Evolutionary conservation across 2,113 vertebrate species (phyloP).

Genomic region (Speoplatyrhinus poulsoni): DNA sequence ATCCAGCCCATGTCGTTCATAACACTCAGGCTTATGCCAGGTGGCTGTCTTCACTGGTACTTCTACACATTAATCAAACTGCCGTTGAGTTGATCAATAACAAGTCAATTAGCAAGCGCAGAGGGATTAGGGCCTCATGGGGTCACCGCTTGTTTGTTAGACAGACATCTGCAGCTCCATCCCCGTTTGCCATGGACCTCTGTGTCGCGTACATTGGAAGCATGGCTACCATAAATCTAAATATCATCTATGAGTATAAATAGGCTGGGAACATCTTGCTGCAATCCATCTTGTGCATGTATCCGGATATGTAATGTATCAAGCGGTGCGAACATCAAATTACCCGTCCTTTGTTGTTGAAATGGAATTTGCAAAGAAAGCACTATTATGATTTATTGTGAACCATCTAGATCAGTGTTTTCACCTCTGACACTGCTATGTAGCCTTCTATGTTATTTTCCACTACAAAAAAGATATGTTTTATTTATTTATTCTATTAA

Average conservation of each 20-base stretch:
- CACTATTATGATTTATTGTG: background rate
- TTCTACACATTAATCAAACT: conserved; percentile 74
- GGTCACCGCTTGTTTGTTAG: conserved; percentile 76
- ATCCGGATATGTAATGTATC: conserved; percentile 52
- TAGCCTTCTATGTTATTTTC: no score
- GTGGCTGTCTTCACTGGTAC: conserved; percentile 70
- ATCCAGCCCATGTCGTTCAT: conserved; percentile 59
- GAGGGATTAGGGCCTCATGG: conserved; percentile 70
- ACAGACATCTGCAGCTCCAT: conserved; percentile 74
- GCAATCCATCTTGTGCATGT: conserved; percentile 62
- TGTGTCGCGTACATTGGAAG: conserved; percentile 53
- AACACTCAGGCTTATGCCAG: conserved; percentile 70
- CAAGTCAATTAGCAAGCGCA: conserved; percentile 75
- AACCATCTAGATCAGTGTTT: no score
- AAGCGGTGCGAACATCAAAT: conserved; percentile 36
- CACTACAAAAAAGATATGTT: no score
- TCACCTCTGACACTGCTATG: no score
- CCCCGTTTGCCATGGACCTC: conserved; percentile 46
- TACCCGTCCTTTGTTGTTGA: conserved; percentile 43
- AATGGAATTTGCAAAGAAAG: conserved; percentile 29
- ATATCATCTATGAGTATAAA: conserved; percentile 59
- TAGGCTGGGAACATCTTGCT: conserved; percentile 58
- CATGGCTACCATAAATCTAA: conserved; percentile 64
- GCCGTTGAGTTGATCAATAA: conserved; percentile 80
- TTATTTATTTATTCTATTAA: no score